Evolutionary conservation across 2,797 vertebrate genomes (phyloP).

Genomic region (Arrhamphus sclerolepis): DNA sequence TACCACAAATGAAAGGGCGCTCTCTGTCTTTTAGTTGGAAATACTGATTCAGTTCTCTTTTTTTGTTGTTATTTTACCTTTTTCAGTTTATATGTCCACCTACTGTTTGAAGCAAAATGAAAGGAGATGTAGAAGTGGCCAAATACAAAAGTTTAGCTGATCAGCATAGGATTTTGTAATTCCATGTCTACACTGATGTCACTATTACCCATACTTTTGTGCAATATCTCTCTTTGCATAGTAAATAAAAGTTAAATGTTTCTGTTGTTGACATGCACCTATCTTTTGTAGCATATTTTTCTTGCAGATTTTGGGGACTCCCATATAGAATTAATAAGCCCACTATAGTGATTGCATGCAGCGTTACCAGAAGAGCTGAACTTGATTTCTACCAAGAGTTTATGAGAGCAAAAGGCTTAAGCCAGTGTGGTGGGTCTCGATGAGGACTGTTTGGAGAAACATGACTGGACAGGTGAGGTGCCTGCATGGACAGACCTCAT

Average conservation of each 20-base stretch:
- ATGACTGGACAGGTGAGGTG: conserved; percentile 61
- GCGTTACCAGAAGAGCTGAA: conserved; percentile 79
- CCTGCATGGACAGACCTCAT: conserved; percentile 65
- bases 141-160: conserved; percentile 74
- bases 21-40: conserved; percentile 61
- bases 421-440: conserved; percentile 74
- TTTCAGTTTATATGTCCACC: conserved; percentile 25
- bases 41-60: conserved; percentile 38
- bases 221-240: conserved; percentile 97
- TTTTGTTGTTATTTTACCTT: conserved; percentile 12
- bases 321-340: conserved; percentile 82
- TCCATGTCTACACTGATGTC: conserved; percentile 69
- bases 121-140: conserved; percentile 67
- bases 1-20: conserved; percentile 72
- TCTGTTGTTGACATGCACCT: conserved; percentile 87
- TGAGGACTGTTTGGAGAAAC: conserved; percentile 71
- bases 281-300: conserved; percentile 83
- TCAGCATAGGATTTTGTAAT: conserved; percentile 60
- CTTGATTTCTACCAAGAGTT: conserved; percentile 75
- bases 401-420: conserved; percentile 73
- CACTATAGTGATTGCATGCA: conserved; percentile 88
- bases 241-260: conserved; percentile 90
- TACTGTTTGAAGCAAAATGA: conserved; percentile 68
- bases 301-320: conserved; percentile 77
- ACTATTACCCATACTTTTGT: conserved; percentile 83